These are phyloP conservation scores for Macaca fascicularis DNA, from an alignment of 2,113 vertebrate species.

Conservation along the genomic window DNA sequence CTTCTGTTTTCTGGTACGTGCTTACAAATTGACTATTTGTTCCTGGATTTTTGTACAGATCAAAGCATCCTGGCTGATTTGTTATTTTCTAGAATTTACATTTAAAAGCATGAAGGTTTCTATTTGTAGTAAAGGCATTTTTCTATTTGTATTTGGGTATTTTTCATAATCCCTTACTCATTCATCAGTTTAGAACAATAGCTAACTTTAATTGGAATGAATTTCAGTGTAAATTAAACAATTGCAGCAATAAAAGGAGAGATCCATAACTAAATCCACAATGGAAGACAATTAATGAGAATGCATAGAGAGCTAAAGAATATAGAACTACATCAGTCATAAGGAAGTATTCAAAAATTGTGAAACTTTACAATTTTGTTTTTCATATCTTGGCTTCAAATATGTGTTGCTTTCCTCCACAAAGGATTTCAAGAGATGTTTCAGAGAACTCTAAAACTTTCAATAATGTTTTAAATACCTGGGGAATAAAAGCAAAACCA, in stretches of 20 bases:
- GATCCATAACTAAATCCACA: background rate
- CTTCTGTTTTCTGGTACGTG: background rate
- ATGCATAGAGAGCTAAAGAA: background rate
- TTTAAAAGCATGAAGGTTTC: background rate
- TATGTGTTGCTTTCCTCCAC: constrained; percentile 21
- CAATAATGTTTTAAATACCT: constrained; percentile 32
- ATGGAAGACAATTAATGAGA: background rate
- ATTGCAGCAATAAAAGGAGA: background rate
- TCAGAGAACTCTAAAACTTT: constrained; percentile 36
- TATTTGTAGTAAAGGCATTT: constrained; percentile 19
- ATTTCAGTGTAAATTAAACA: constrained; percentile 54
- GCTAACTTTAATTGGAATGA: constrained; percentile 32
- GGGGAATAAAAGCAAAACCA: background rate
- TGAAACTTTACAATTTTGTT: constrained; percentile 25
- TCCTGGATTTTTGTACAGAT: background rate
- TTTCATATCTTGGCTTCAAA: constrained; percentile 43
- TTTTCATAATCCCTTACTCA: constrained; percentile 6
- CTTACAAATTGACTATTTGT: constrained; percentile 34
- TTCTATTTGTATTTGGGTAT: background rate
- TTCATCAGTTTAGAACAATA: constrained; percentile 29
- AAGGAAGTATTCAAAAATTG: constrained; percentile 6
- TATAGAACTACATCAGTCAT: background rate
- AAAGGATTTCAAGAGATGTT: constrained; percentile 35
- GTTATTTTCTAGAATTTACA: constrained; percentile 24
- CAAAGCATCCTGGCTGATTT: background rate